Evolutionary conservation across 2,113 vertebrate genomes (phyloP), one percentile per base, ranked within the genome.

Genomic region (Mustelus asterias): DNA sequence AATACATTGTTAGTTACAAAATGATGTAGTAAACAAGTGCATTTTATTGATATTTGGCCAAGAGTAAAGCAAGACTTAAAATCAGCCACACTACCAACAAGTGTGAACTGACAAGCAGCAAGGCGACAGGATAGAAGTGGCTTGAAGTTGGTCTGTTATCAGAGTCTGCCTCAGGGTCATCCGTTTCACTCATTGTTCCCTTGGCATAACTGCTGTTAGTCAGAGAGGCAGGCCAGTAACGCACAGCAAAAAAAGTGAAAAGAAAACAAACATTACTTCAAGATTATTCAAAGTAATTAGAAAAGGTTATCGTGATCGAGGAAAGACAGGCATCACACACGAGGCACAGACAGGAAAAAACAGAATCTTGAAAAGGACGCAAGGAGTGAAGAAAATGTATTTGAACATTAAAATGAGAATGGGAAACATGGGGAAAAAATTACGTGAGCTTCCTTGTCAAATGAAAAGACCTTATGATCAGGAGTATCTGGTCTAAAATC

Each of bases 41-140:
- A 98, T 97, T 98, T 99, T 98, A 99, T 99, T 99, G 99, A 98
- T 99, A 99, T 99, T 99, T 99, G 98, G 99, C 99, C 98, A 99
- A 98, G 97, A 99, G 98, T 98, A 99, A 99, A 97, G 99, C 99
- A 97, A 99, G 99, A 99, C 99, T 99, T 98, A 99, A 98, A 98
- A 99, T 99, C 97, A 99, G 99, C 99, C 99, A 99, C 97, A 99
- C 99, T 89, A 99, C 99, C 97, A 99, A 98, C 97, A 99, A 98
- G 97, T 99, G 99, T 80, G 99, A 99, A 98, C 99, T 99, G 98
- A 99, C 99, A 96, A 99, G 99, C 97, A 99, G 98, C 97, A 99
- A 98, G 97, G 99, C 99, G 97, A 99, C 99, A 97, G 99, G 99
- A 97, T 99, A 99, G 99, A 99, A 99, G 98, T 99, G 99, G 97